Conservation (phyloP, 64 coral and sea anemone genomes). For the Acropora tenuis region DNA sequence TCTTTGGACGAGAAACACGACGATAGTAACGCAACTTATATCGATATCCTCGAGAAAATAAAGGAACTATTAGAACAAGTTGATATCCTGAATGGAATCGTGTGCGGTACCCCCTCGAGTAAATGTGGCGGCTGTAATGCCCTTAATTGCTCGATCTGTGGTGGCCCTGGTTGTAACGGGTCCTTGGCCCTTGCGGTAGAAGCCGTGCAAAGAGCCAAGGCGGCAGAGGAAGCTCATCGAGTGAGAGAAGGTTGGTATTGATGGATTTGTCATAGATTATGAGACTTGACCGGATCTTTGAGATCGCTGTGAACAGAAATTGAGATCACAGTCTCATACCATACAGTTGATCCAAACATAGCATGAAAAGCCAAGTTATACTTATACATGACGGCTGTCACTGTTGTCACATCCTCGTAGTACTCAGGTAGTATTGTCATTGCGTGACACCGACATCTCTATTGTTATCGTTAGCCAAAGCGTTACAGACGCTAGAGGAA, state of each 20-base stretch:
- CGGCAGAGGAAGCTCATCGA: conserved; percentile 70
- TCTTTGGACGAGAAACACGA: conserved; percentile 64
- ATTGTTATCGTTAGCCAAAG: conserved; percentile 38
- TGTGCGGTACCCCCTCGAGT: conserved; percentile 76
- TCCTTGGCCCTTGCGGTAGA: conserved; percentile 46
- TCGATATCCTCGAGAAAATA: conserved; percentile 66
- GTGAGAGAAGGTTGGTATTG: conserved; percentile 67
- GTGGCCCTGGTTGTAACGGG: conserved; percentile 83
- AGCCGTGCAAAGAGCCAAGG: conserved; percentile 69
- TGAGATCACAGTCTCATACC: no score
- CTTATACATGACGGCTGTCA: background rate
- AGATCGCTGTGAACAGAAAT: no score
- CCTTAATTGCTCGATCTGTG: conserved; percentile 72
- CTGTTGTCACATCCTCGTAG: background rate
- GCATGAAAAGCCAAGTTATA: no score
- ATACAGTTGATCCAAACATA: no score
- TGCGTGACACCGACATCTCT: no score
- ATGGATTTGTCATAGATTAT: background rate
- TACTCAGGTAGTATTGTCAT: no score
- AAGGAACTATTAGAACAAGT: conserved; percentile 58
- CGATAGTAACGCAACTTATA: background rate
- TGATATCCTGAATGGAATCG: conserved; percentile 64
- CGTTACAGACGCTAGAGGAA: conserved; percentile 56
- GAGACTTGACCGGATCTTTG: background rate
- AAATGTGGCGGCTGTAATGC: conserved; percentile 79